A percentile compares a stretch with the other conserved stretches of the same genome.
Evolutionary conservation across 2,888 invertebrate genomes (phyloP).

Genomic region (Trisateles emortualis): DNA sequence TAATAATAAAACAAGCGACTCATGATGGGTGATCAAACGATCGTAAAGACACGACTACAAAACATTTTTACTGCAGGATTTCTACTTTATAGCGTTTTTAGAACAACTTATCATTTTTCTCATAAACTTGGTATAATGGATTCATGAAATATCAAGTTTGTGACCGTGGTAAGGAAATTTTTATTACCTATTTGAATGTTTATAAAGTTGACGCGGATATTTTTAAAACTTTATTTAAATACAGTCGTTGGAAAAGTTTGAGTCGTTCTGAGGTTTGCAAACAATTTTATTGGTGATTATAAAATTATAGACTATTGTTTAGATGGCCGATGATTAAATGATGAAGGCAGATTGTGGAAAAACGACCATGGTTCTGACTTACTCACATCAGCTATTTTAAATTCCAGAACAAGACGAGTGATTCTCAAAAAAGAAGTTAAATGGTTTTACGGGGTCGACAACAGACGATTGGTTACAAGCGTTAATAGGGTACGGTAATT

Average conservation of each 20-base stretch:
- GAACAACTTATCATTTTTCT: slow-evolving; percentile 74
- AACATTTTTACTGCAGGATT: slow-evolving; percentile 65
- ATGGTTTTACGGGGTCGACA: no score
- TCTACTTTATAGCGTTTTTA: slow-evolving; percentile 71
- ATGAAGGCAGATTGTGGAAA: background rate
- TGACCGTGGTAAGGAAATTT: slow-evolving; percentile 44
- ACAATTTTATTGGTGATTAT: background rate
- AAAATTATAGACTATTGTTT: background rate
- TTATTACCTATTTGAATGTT: slow-evolving; percentile 48
- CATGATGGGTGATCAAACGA: slow-evolving; percentile 60
- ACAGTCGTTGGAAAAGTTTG: background rate
- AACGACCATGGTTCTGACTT: no score
- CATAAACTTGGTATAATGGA: slow-evolving; percentile 72
- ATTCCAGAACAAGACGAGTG: no score
- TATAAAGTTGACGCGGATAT: slow-evolving; percentile 36
- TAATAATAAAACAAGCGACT: slow-evolving; percentile 52
- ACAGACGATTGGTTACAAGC: no score
- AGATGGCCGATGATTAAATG: background rate
- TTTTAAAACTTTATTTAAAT: slow-evolving; percentile 18
- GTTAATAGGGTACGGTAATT: no score
- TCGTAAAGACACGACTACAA: slow-evolving; percentile 62
- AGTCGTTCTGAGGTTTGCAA: background rate
- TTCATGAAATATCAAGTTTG: slow-evolving; percentile 50
- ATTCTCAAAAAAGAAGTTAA: no score
- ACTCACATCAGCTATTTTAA: no score